Base-by-base conservation (phyloP, 1,140 invertebrate genomes). In the Ceratoteleas bidentatus region DNA sequence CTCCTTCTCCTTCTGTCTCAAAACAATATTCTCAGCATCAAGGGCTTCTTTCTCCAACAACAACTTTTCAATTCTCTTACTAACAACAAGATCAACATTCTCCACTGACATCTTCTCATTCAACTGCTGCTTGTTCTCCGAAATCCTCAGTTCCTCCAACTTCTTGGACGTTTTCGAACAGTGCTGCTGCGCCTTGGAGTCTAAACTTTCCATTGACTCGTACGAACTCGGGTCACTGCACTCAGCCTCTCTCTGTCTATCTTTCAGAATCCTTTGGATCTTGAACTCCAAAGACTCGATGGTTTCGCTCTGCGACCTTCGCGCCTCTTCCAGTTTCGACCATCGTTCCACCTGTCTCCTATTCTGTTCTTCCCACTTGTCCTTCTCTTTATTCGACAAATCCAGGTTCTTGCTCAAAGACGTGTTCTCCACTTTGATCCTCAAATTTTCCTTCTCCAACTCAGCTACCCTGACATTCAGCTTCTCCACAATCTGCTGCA, bases 101-200 rank as follows among this genome's bases (percentile, higher is more conserved):
- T 83, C 85, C 6, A 88, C n/a, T 38, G 85, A 82, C 60, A 64
- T 58, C 33, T 89, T 87, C 69, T 88, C 84, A 6, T 74, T 43
- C 24, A 80, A 11, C n/a, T 62, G 60, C 70, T 84, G 81, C 64
- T 69, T 73, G 14, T 49, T 73, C 10, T 73, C 66, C 8, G 61
- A 65, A 43, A 80, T 73, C 14, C 40, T 61, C 14, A 65, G 7
- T 56, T 83, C 69, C 24, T 73, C 75, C 15, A 74, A 32, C 33
- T 82, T 82, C 9, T 58, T 68, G 0, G 57, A 77, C 9, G 38
- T 73, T 47, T 79, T 79, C 13, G 54, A 54, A 14, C 76, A 49
- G 16, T 79, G 50, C 3, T 61, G 47, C 6, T 80, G 61, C 0
- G 54, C 62, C 14, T 68, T 80, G 0, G 14, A 56, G 24, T 80